Evolutionary conservation across 1,140 invertebrate species (phyloP), one percentile per base, ranked within the genome.

Genomic region (Gyrodactylus salaris): DNA sequence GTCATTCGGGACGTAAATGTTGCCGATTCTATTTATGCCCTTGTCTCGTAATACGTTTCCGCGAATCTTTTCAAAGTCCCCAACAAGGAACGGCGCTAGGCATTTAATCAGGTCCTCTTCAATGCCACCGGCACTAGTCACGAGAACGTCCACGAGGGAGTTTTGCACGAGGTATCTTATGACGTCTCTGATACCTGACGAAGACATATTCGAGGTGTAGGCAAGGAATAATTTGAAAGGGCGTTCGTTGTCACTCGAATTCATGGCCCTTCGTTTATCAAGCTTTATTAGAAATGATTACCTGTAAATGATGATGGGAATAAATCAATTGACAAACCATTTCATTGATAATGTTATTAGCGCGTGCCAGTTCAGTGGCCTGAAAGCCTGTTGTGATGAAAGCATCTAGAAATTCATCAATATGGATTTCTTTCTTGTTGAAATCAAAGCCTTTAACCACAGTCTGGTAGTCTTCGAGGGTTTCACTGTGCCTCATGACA

Each of bases 61-160:
- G 77, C 85, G 85, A 73, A 95, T 82, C 78, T 86, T 81, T 25
- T 20, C 20, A 81, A 97, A 97, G 78, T 89, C 86, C 26, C 92
- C 93, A 25, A 98, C 77, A 78, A 87, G 94, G 0, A 92, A 96
- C 1, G 91, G 89, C 1, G 88, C 88, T 71, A 99, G 81, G 81
- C 94, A 98, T 84, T 99, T 99, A 68, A 99, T 99, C 34, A 98
- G 85, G 83, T 99, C 95, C 83, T 99, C 95, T 82, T 99, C 95
- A 0, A 99, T 84, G 22, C 95, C 95, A 24, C 95, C 95, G 21
- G 93, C 95, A 69, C 91, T 94, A 34, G 93, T 92, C 0, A 98
- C 94, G 75, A 99, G 85, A 78, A 89, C 93, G 81, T 99, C 95
- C 54, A 99, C 86, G 84, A 89, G 83, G 79, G 87, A 87, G 80